These are phyloP conservation scores for Notolepis coatsorum DNA, from an alignment of 2,797 vertebrate genomes.

Conservation along the genomic window DNA sequence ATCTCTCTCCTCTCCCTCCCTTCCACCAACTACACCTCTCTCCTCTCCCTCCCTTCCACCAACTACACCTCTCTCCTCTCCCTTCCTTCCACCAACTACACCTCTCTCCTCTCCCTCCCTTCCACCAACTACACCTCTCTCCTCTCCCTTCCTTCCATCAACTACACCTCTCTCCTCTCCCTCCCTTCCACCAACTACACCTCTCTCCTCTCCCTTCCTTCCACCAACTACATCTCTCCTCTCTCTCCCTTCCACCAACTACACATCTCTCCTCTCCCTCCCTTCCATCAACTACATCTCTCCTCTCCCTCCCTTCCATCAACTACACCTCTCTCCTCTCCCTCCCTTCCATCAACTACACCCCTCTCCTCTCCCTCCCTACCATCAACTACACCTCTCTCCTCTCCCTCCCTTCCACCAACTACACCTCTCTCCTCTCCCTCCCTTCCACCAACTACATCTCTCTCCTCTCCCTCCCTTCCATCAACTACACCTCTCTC, in stretches of 20 bases:
- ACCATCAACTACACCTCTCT: not conserved
- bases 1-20: not conserved
- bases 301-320: not conserved
- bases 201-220: slow-evolving; percentile 34
- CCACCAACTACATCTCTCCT: slow-evolving; percentile 25
- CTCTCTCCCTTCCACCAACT: slow-evolving; percentile 10
- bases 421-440: slow-evolving; percentile 18
- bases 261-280: not conserved
- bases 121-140: not conserved
- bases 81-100: slow-evolving; percentile 33
- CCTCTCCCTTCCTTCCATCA: not conserved
- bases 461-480: not conserved
- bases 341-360: no score
- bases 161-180: slow-evolving; percentile 25
- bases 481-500: slow-evolving; percentile 27
- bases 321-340: not conserved
- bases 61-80: slow-evolving; percentile 9
- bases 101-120: slow-evolving; percentile 14
- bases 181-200: not conserved
- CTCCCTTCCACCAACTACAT: not conserved
- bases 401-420: not conserved
- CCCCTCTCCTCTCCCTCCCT: slow-evolving; percentile 25
- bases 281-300: slow-evolving; percentile 26
- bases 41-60: not conserved
- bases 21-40: slow-evolving; percentile 26